Evolutionary conservation across 2,113 vertebrate genomes (phyloP).

Genomic region (Siphamia tubifer): DNA sequence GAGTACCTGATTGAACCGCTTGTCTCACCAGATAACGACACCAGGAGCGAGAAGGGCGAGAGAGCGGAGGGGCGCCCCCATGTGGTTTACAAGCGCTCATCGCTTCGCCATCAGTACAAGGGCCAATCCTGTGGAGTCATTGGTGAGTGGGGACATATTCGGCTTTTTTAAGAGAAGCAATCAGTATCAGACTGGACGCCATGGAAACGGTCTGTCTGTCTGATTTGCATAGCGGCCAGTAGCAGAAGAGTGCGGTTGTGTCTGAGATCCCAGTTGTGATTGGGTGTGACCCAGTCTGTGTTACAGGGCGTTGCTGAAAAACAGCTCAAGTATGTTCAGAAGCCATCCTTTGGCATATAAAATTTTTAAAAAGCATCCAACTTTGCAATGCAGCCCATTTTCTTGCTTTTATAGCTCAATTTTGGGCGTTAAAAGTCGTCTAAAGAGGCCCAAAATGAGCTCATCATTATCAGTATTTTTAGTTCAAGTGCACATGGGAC

Average conservation of each 20-base stretch:
- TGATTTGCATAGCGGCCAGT: constrained; percentile 26
- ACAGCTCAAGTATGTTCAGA: constrained; percentile 21
- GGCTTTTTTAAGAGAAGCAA: constrained; percentile 3
- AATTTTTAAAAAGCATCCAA: background rate
- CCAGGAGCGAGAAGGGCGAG: constrained; percentile 55
- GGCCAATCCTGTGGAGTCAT: constrained; percentile 95
- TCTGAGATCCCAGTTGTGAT: constrained; percentile 32
- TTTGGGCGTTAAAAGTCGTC: no score
- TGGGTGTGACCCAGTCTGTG: constrained; percentile 39
- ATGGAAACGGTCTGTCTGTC: background rate
- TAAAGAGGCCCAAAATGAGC: no score
- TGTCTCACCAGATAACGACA: constrained; percentile 81
- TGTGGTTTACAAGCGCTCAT: constrained; percentile 96
- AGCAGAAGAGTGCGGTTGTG: constrained; percentile 36
- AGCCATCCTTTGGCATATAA: constrained; percentile 9
- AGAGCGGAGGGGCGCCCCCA: constrained; percentile 90
- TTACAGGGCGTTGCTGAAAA: constrained; percentile 43
- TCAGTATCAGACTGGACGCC: constrained; percentile 7
- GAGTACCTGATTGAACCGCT: constrained; percentile 98
- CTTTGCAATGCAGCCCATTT: background rate
- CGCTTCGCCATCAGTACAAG: constrained; percentile 93
- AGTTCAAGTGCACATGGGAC: no score
- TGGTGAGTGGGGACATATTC: constrained; percentile 78
- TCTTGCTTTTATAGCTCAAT: no score
- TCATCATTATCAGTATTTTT: no score